These are phyloP conservation scores for Pipa parva DNA, from an alignment of 2,113 vertebrate species.

Conservation along the genomic window DNA sequence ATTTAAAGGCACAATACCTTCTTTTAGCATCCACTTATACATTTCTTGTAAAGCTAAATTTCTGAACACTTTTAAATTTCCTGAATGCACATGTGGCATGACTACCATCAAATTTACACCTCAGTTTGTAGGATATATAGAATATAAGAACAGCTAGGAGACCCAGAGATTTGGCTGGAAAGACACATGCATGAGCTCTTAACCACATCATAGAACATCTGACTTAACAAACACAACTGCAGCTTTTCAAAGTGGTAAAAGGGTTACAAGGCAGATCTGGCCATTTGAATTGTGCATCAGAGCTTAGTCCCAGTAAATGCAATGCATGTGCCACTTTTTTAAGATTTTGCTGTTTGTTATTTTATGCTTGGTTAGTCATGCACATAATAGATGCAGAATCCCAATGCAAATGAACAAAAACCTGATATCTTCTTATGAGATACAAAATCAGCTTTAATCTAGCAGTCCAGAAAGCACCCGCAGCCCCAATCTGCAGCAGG, in stretches of 20 bases:
- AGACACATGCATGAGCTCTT: too few species aligned
- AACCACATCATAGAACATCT: too few species aligned
- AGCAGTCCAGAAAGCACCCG: slow-evolving; percentile 4
- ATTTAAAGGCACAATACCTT: too few species aligned
- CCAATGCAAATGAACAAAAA: slow-evolving; percentile 25
- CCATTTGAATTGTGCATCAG: slow-evolving; percentile 3
- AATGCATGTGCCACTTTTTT: slow-evolving; percentile 10
- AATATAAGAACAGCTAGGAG: too few species aligned
- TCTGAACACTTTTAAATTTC: too few species aligned
- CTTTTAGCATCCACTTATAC: too few species aligned
- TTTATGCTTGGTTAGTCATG: slow-evolving; percentile 29
- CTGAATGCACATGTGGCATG: too few species aligned
- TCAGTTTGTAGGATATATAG: too few species aligned
- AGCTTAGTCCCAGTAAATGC: not conserved
- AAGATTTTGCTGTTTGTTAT: slow-evolving; percentile 22
- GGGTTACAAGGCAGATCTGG: slow-evolving; percentile 1
- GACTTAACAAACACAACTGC: not conserved
- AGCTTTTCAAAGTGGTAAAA: not conserved
- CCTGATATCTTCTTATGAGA: slow-evolving; percentile 18
- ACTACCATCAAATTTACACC: too few species aligned
- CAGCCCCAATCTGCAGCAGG: slow-evolving; percentile 19
- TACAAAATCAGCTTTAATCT: slow-evolving; percentile 21
- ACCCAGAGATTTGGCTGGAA: too few species aligned
- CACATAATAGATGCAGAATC: slow-evolving; percentile 28
- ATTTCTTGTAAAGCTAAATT: too few species aligned